phyloP scores from a whole-genome alignment of 2,797 vertebrate species.

The Gymnocypris eckloni region DNA sequence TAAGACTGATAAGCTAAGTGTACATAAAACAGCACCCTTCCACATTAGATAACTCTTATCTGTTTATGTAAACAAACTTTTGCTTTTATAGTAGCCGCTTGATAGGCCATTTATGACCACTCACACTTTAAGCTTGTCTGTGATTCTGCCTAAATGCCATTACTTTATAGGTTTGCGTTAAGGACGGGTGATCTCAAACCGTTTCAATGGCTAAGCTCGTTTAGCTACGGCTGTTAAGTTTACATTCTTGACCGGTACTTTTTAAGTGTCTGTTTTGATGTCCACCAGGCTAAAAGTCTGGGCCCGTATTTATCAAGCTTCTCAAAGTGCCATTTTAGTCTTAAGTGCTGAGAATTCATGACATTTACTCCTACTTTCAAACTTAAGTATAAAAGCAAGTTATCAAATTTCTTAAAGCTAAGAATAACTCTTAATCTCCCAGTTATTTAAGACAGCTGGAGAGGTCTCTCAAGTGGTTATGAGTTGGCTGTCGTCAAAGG shows the following conservation, averaged over 20 bases:
- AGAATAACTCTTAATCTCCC: too few relatives aligned
- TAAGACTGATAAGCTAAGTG: slow-evolving; percentile 69
- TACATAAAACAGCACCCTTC: slow-evolving; percentile 71
- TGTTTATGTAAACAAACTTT: slow-evolving; percentile 72
- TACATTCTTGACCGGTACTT: not conserved
- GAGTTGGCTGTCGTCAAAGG: too few relatives aligned
- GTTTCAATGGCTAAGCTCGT: slow-evolving; percentile 3
- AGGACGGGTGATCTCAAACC: not conserved
- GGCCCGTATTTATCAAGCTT: too few relatives aligned
- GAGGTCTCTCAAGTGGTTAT: too few relatives aligned
- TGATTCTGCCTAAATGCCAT: slow-evolving; percentile 38
- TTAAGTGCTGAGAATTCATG: too few relatives aligned
- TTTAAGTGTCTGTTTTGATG: not conserved
- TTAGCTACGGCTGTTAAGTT: slow-evolving; percentile 5
- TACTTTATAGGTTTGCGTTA: slow-evolving; percentile 10
- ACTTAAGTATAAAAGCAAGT: too few relatives aligned
- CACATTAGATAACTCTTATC: slow-evolving; percentile 76
- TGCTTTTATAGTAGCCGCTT: slow-evolving; percentile 69
- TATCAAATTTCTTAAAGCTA: too few relatives aligned
- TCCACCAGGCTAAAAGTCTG: not conserved
- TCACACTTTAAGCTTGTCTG: slow-evolving; percentile 34
- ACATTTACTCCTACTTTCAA: too few relatives aligned
- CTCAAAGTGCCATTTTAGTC: too few relatives aligned
- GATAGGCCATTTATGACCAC: slow-evolving; percentile 43
- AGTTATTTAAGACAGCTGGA: too few relatives aligned